Evolutionary conservation across 2,797 vertebrate genomes (phyloP).

Genomic region (Cynodonichthys magdalenae): DNA sequence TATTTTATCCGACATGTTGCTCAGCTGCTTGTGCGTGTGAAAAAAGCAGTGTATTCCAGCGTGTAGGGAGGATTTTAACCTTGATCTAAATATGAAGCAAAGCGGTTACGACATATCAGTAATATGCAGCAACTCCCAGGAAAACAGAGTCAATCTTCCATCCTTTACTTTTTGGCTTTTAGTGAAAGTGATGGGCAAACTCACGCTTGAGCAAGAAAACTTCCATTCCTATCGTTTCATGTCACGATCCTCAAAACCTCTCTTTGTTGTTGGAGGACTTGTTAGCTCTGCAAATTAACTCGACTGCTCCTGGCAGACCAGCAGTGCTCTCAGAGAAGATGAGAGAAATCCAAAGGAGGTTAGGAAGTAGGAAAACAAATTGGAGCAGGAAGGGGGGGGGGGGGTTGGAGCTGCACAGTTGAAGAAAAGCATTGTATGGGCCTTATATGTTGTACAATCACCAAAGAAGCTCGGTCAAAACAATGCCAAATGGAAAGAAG

Average conservation of each 20-base stretch:
- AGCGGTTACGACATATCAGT: conserved; percentile 37
- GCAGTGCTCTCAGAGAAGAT: conserved; percentile 15
- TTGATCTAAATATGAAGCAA: conserved; percentile 23
- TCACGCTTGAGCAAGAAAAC: conserved; percentile 65
- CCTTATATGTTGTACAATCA: conserved; percentile 53
- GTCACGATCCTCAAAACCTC: conserved; percentile 69
- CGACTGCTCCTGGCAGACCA: conserved; percentile 37
- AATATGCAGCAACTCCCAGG: conserved; percentile 20
- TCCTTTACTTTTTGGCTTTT: conserved; percentile 45
- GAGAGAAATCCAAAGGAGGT: conserved; percentile 18
- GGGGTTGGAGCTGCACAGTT: conserved; percentile 30
- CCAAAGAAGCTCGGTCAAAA: conserved; percentile 48
- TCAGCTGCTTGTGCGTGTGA: conserved; percentile 34
- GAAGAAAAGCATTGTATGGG: conserved; percentile 27
- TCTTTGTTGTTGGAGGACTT: conserved; percentile 68
- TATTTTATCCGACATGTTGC: conserved; percentile 36
- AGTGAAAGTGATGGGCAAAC: conserved; percentile 53
- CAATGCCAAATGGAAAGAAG: conserved; percentile 63
- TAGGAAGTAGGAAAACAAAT: conserved; percentile 33
- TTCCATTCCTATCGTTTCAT: conserved; percentile 67
- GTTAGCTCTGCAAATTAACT: conserved; percentile 66
- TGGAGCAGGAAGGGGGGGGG: too few relatives aligned
- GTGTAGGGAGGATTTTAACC: conserved; percentile 50
- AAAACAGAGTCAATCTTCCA: conserved; percentile 15
- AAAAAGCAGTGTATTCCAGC: conserved; percentile 30